Base-by-base conservation (phyloP, 2,113 vertebrate species). In the Clinocottus analis region DNA sequence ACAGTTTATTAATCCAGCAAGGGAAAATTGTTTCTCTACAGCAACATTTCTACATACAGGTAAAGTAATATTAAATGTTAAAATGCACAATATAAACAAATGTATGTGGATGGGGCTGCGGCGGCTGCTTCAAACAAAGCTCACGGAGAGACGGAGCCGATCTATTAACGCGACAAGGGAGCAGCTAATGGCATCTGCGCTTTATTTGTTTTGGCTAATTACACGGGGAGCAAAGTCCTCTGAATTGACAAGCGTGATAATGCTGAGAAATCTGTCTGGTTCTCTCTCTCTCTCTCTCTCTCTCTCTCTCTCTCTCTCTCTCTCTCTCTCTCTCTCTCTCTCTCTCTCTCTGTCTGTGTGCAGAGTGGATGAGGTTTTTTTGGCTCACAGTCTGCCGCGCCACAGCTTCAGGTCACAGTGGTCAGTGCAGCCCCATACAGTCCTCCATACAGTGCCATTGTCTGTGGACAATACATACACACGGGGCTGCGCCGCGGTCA, bases 161-260 rank as follows among this genome's bases (percentile, higher is more conserved):
- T 91, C 87, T 90, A 89, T 86, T 88, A 88, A 88, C 89, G 84
- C 89, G 91, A 82, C 70, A 82, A 84, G 88, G 89, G 91, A 90
- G 74, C 83, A 60, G 81, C 84, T 88, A 92, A 90, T 91, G 82
- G 67, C 74, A 88, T 85, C 83, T 80, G 76, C 62, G 41, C 77
- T 85, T 79, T 82, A 90, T 93, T 90, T 89, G 76, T 83, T 85
- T 88, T 76, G 82, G 63, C 66, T 88, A 90, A 92, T 92, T 91
- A 89, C 49, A 89, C 79, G 74, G 75, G 78, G 80, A 85, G 79
- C 75, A 80, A 80, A 84, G 80, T 86, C 87, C 45, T 43, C 31
- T 9, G 2, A 75, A 82, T 53, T 77, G 83, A 83, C 74, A 74
- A 37, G 33, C 39, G 37, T 45, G 73, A 82, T 82, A 84, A 71